These are phyloP conservation scores for Leucozona laternaria DNA, from an alignment of 2,888 invertebrate genomes.

Conservation along the genomic window DNA sequence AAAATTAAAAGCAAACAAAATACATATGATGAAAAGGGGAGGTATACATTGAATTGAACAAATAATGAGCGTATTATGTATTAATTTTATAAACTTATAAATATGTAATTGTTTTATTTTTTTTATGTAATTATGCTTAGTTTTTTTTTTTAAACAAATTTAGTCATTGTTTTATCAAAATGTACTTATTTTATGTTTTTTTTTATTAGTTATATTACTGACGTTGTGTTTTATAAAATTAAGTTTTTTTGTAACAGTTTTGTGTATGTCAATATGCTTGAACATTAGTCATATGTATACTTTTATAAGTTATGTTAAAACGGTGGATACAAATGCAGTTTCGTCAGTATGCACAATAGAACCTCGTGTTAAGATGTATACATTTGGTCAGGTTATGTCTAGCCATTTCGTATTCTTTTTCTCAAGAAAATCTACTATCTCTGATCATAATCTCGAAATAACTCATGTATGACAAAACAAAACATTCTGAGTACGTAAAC, in stretches of 20 bases:
- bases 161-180: slow-evolving; percentile 72
- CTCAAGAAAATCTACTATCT: too few relatives aligned
- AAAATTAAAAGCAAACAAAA: slow-evolving; percentile 81
- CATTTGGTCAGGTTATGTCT: not conserved
- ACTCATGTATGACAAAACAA: too few relatives aligned
- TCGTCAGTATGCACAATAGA: not conserved
- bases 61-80: slow-evolving; percentile 48
- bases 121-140: slow-evolving; percentile 17
- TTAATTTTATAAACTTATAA: slow-evolving; percentile 35
- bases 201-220: slow-evolving; percentile 37
- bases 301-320: slow-evolving; percentile 24
- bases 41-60: slow-evolving; percentile 22
- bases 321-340: not conserved
- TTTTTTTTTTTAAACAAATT: slow-evolving; percentile 67
- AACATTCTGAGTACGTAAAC: too few relatives aligned
- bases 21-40: not conserved
- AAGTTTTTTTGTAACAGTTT: slow-evolving; percentile 2
- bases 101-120: slow-evolving; percentile 43
- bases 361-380: not conserved
- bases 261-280: not conserved
- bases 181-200: slow-evolving; percentile 56
- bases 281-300: slow-evolving; percentile 46
- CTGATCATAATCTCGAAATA: too few relatives aligned
- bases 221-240: slow-evolving; percentile 30
- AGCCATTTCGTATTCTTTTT: too few relatives aligned